Conservation (phyloP, 2,113 vertebrate species). For the Phyllopteryx taeniolatus region DNA sequence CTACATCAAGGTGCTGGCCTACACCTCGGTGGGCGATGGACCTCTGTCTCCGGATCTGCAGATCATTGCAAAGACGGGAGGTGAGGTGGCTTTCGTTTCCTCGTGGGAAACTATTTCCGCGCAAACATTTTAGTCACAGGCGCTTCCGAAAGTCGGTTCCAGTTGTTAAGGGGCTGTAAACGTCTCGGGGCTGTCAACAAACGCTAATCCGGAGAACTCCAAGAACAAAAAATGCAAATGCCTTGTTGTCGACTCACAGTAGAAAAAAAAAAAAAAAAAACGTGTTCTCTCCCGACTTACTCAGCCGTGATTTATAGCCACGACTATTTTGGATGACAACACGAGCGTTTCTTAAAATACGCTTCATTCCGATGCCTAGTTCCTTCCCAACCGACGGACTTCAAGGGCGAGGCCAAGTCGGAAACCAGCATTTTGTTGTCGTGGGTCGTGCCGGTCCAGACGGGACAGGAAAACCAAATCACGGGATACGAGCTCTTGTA, state of each 20-base stretch:
- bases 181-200: constrained; percentile 20
- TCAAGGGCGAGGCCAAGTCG: constrained; percentile 96
- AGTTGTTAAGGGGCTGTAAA: constrained; percentile 8
- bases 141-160: background rate
- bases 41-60: constrained; percentile 95
- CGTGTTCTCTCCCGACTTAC: background rate
- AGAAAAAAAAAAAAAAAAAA: background rate
- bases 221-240: constrained; percentile 3
- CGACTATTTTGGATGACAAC: background rate
- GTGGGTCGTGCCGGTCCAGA: constrained; percentile 86
- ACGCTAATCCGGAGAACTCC: constrained; percentile 5
- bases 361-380: constrained; percentile 70
- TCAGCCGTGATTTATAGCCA: background rate
- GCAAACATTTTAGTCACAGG: constrained; percentile 20
- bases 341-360: background rate
- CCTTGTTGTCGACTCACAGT: constrained; percentile 9
- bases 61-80: constrained; percentile 97
- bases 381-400: constrained; percentile 92
- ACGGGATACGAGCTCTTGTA: constrained; percentile 92
- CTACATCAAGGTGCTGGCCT: constrained; percentile 95
- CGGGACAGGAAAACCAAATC: constrained; percentile 87
- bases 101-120: background rate
- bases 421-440: constrained; percentile 95
- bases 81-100: constrained; percentile 65
- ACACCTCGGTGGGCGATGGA: constrained; percentile 96